Evolutionary conservation across 2,888 invertebrate species (phyloP).

Genomic region (Macropis europaea): DNA sequence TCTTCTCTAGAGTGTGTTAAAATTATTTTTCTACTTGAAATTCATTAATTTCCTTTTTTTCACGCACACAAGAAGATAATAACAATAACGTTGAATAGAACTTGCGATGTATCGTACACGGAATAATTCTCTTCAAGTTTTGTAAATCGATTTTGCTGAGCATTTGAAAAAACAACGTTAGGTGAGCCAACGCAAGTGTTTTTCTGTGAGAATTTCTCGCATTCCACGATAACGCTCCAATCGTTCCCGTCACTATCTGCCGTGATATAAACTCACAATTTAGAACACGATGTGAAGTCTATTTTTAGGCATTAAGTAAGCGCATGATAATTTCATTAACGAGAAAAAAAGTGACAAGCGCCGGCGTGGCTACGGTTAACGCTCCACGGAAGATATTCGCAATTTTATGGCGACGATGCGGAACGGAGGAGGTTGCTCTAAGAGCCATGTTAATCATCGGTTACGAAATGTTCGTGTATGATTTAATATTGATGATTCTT

Average conservation of each 20-base stretch:
- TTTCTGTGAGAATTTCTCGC: neutral
- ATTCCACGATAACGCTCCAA: conserved; percentile 18
- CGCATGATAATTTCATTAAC: conserved; percentile 63
- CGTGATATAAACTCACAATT: conserved; percentile 24
- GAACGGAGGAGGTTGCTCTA: neutral
- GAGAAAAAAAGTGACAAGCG: conserved; percentile 31
- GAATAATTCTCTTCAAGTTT: neutral
- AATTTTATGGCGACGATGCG: neutral
- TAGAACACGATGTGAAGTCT: conserved; percentile 42
- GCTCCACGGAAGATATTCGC: neutral
- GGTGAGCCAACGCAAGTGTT: neutral
- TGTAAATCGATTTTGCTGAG: neutral
- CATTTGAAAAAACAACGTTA: neutral
- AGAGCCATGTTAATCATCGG: neutral
- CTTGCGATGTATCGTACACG: too few species aligned
- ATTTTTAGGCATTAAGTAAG: conserved; percentile 66
- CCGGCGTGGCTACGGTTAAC: neutral
- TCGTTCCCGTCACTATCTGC: conserved; percentile 15
- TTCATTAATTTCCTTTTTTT: too few species aligned
- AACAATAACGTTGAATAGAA: too few species aligned
- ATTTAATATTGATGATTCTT: neutral
- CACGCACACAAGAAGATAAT: too few species aligned
- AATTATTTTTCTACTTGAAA: too few species aligned
- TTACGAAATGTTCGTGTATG: too few species aligned
- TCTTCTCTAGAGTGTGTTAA: too few species aligned